These are phyloP conservation scores for Alosa alosa DNA, from an alignment of 2,113 vertebrate genomes.

Conservation along the genomic window DNA sequence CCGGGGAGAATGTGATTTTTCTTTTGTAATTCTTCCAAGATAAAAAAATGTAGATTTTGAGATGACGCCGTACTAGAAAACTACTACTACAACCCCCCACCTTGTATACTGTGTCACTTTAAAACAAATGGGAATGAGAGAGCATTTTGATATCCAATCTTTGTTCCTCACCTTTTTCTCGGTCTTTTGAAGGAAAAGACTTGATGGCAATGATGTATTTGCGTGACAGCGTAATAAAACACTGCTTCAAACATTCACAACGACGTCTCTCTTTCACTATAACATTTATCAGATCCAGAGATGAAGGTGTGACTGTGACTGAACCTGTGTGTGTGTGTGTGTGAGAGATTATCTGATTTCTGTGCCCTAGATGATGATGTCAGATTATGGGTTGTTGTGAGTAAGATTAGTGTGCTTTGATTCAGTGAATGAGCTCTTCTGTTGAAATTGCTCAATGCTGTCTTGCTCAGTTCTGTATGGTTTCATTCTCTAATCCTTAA, in stretches of 20 bases:
- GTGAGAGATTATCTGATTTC: background rate
- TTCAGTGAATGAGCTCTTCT: background rate
- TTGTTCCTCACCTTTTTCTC: slow-evolving; percentile 13
- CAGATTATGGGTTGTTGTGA: background rate
- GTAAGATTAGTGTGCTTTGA: background rate
- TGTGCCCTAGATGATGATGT: background rate
- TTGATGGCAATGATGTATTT: slow-evolving; percentile 9
- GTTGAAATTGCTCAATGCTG: background rate
- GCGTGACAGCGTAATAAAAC: background rate
- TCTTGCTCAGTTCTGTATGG: background rate
- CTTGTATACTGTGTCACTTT: slow-evolving; percentile 20
- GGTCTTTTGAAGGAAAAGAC: background rate
- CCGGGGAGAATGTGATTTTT: background rate
- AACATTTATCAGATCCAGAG: background rate
- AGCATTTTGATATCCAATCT: slow-evolving; percentile 5
- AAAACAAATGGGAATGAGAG: background rate
- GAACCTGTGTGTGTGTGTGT: background rate
- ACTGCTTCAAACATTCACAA: slow-evolving; percentile 7
- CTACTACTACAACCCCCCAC: slow-evolving; percentile 5
- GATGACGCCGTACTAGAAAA: background rate
- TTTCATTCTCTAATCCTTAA: background rate
- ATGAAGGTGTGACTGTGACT: background rate
- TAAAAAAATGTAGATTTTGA: slow-evolving; percentile 2
- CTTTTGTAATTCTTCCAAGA: background rate
- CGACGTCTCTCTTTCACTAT: background rate